Conservation (phyloP, 2,113 vertebrate species). For the Callorhinus ursinus region DNA sequence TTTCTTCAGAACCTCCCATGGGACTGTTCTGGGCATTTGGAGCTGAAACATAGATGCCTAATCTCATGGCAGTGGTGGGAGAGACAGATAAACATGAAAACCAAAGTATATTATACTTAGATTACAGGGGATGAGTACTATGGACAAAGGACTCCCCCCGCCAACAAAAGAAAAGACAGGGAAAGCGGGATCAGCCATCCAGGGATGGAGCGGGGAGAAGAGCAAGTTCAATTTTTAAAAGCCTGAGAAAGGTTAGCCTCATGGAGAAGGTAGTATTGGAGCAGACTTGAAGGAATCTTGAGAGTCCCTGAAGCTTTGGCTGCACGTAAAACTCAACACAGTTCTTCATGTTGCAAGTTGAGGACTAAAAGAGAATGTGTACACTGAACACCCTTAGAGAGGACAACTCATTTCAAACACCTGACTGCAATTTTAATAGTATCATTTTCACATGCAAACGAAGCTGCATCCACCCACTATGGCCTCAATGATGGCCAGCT, state of each 20-base stretch:
- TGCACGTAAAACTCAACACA: not conserved
- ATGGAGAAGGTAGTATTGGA: not conserved
- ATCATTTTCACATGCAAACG: not conserved
- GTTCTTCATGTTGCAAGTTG: not conserved
- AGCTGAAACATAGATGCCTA: not conserved
- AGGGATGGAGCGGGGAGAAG: not conserved
- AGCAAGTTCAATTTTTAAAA: not conserved
- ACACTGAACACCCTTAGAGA: not conserved
- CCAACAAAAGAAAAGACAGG: not conserved
- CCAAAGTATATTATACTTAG: not conserved
- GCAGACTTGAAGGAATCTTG: not conserved
- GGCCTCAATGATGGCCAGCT: not conserved
- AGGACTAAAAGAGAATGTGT: not conserved
- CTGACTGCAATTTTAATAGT: not conserved
- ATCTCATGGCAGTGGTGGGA: not conserved
- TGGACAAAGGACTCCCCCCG: fast-evolving
- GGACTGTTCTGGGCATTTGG: not conserved
- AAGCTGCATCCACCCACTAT: fast-evolving
- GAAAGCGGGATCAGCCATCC: not conserved
- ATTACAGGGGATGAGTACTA: not conserved
- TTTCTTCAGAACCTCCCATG: not conserved
- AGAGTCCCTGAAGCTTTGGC: not conserved
- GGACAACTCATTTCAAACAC: not conserved
- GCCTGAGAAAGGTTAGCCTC: not conserved
- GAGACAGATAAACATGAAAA: not conserved